Evolutionary conservation across 2,888 invertebrate species (phyloP).

Genomic region (Ephialtes manifestator): DNA sequence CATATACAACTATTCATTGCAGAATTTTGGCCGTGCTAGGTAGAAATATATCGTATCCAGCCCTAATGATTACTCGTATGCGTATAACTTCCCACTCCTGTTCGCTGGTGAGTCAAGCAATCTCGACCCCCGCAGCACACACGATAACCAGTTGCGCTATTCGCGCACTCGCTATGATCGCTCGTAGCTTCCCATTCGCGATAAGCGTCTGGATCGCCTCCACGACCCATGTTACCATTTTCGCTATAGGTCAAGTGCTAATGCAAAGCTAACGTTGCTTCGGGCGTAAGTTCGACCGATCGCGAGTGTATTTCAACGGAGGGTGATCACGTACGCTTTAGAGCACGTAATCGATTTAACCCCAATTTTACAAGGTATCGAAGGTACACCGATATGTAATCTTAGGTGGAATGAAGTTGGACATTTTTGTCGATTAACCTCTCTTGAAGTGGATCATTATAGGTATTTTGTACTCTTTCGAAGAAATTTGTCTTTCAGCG

Average conservation of each 20-base stretch:
- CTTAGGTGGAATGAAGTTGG: slow-evolving; percentile 35
- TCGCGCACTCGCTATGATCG: slow-evolving; percentile 77
- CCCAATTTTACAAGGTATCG: slow-evolving; percentile 55
- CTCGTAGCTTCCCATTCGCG: slow-evolving; percentile 74
- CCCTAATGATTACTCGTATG: slow-evolving; percentile 78
- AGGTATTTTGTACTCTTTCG: background rate
- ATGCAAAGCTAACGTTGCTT: slow-evolving; percentile 75
- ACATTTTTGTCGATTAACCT: slow-evolving; percentile 56
- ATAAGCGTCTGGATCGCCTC: slow-evolving; percentile 51
- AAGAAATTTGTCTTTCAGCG: too few species aligned
- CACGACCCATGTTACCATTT: slow-evolving; percentile 15
- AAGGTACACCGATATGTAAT: slow-evolving; percentile 38
- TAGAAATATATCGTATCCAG: slow-evolving; percentile 69
- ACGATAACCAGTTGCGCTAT: slow-evolving; percentile 21
- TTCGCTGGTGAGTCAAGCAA: slow-evolving; percentile 23
- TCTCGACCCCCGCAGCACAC: slow-evolving; percentile 37
- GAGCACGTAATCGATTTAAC: slow-evolving; percentile 60
- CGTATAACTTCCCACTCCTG: slow-evolving; percentile 36
- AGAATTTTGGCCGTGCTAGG: too few species aligned
- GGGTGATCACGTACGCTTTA: slow-evolving; percentile 46
- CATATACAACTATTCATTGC: too few species aligned
- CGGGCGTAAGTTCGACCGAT: slow-evolving; percentile 32
- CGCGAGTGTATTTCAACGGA: background rate
- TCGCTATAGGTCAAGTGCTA: slow-evolving; percentile 75
- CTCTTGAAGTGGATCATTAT: slow-evolving; percentile 14